These are phyloP conservation scores for Bombus turneri DNA, from an alignment of 1,140 invertebrate species.

Conservation along the genomic window DNA sequence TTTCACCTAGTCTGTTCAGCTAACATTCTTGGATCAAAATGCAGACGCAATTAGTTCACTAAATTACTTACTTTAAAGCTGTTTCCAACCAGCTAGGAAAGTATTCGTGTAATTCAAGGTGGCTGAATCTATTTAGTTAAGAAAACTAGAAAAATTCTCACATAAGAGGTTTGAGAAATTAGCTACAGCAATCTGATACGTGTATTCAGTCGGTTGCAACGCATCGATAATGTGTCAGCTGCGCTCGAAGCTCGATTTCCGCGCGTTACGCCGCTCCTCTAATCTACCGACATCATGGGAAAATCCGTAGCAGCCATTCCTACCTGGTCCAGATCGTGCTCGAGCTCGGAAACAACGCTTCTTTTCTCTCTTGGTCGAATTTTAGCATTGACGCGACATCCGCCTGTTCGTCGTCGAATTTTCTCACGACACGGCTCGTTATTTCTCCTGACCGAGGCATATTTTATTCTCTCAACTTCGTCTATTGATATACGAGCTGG, in stretches of 20 bases:
- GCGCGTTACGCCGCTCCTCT: slow-evolving; percentile 13
- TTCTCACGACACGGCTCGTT: slow-evolving; percentile 61
- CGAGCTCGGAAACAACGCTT: not conserved
- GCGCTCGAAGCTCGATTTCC: slow-evolving; percentile 47
- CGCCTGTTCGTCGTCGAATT: slow-evolving; percentile 28
- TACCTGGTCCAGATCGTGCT: not conserved
- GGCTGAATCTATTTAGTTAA: not conserved
- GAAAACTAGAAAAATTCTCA: not conserved
- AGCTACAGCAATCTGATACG: not conserved
- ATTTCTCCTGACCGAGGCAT: slow-evolving; percentile 29
- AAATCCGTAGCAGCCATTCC: slow-evolving; percentile 20
- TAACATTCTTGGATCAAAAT: not conserved
- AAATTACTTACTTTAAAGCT: not conserved
- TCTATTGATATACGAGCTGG: slow-evolving; percentile 62
- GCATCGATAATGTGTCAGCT: slow-evolving; percentile 29
- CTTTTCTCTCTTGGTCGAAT: not conserved
- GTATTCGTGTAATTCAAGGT: not conserved
- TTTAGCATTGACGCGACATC: slow-evolving; percentile 44
- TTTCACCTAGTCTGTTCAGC: not conserved
- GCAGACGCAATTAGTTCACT: not conserved
- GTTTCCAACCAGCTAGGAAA: no score
- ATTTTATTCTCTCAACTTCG: slow-evolving; percentile 46
- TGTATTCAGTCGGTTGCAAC: not conserved
- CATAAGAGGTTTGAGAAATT: slow-evolving; percentile 22
- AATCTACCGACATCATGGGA: slow-evolving; percentile 52